Evolutionary conservation across 1,140 invertebrate genomes (phyloP), one percentile per base, ranked within the genome.

Genomic region (Tetraneura akinire): DNA sequence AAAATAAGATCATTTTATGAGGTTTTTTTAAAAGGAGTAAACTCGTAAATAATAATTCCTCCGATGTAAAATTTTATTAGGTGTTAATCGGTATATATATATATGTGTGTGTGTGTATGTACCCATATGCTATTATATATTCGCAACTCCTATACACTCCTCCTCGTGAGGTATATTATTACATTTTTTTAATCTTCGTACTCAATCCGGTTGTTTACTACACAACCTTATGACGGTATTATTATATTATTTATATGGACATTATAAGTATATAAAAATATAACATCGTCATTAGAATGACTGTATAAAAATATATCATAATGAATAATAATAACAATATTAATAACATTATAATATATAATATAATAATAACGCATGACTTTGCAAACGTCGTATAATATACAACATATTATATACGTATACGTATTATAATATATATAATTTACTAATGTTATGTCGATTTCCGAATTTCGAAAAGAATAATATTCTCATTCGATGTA

Each of bases 31-130:
- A 23, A 42, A 42, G 53, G n/a, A n/a, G n/a, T n/a, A n/a, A n/a
- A n/a, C n/a, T 76, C 51, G 53, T 76, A 55, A 60, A 62, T 78
- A 47, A 62, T 78, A 60, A 60, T n/a, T 37, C 37, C 14, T 9
- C 55, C 37, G 74, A 47, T 32, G 23, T 78, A 78, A 78, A 62
- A 62, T 78, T 78, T 78, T 62, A 78, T 78, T 78, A 78, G 74
- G 74, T 78, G 74, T 62, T 62, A 62, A 76, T 55, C 70, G 49
- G 32, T 23, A 47, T 47, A 47, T 47, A 47, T 14, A 14, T 47
- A 47, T 14, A 47, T 14, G 10, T 13, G 11, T 47, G 11, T 9
- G 11, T 26, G 1, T 37, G 32, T 37, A n/a, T n/a, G n/a, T n/a
- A n/a, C n/a, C n/a, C n/a, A n/a, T n/a, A n/a, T n/a, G n/a, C n/a